These are phyloP conservation scores for Callithrix jacchus DNA, from an alignment of 2,113 vertebrate species.

Conservation along the genomic window DNA sequence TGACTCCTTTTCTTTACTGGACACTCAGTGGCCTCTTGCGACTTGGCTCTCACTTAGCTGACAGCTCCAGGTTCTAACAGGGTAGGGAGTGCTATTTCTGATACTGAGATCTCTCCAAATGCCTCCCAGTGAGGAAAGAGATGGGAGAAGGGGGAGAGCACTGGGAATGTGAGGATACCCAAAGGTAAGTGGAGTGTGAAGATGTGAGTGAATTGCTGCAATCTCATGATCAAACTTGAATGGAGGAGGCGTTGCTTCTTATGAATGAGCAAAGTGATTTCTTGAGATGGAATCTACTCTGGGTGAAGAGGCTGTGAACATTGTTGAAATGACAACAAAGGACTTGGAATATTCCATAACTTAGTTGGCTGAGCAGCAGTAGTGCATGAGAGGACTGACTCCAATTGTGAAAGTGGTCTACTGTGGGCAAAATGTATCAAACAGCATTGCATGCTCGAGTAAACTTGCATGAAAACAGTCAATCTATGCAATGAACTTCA, in stretches of 20 bases:
- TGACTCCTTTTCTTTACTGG: not conserved
- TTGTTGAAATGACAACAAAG: not conserved
- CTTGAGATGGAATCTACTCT: not conserved
- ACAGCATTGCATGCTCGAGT: not conserved
- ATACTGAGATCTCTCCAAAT: not conserved
- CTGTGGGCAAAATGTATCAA: not conserved
- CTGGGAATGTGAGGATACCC: not conserved
- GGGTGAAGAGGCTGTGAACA: not conserved
- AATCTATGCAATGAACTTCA: not conserved
- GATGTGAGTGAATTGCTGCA: not conserved
- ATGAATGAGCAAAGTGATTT: not conserved
- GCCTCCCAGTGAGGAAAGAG: not conserved
- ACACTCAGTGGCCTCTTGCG: not conserved
- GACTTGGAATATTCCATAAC: not conserved
- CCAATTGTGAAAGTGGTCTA: not conserved
- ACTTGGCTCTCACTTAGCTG: not conserved
- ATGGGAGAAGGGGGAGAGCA: not conserved
- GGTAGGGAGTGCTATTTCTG: not conserved
- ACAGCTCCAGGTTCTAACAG: not conserved
- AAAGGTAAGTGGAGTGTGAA: not conserved
- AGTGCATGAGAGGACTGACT: not conserved
- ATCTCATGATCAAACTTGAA: not conserved
- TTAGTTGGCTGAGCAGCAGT: not conserved
- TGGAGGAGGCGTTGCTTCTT: not conserved
- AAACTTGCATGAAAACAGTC: not conserved